Conservation (phyloP, 2,888 invertebrate species). For the Nebria brevicollis region DNA sequence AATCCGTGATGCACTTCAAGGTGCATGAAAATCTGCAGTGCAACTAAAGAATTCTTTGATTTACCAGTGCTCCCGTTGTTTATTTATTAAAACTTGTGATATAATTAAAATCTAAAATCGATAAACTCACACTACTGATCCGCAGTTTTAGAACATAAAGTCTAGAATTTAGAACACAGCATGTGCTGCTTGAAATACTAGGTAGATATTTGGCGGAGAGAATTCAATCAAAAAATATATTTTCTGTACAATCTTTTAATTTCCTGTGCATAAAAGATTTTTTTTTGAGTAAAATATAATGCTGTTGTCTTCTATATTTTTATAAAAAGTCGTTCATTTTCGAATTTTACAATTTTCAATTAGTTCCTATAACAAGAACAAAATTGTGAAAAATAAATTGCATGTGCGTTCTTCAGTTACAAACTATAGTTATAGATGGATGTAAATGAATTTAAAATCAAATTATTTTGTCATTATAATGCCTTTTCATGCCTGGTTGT, state of each 20-base stretch:
- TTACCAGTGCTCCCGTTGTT: no score
- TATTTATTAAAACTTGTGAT: no score
- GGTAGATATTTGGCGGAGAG: background rate
- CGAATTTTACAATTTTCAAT: no score
- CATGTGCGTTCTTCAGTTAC: background rate
- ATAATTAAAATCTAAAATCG: no score
- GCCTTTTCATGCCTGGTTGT: background rate
- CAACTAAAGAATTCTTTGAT: no score
- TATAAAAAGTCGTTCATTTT: background rate
- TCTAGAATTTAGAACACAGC: background rate
- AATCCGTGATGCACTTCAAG: no score
- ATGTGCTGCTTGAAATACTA: background rate
- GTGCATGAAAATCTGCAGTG: no score
- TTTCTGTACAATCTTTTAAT: background rate
- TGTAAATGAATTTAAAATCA: background rate
- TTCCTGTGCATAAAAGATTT: background rate
- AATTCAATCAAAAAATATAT: background rate
- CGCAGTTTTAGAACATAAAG: background rate
- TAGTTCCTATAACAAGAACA: no score
- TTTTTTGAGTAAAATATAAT: background rate
- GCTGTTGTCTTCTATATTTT: background rate
- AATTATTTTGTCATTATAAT: background rate
- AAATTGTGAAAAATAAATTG: no score
- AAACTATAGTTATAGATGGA: background rate
- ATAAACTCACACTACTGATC: no score